These are phyloP conservation scores for Pimpla rufipes DNA, from an alignment of 2,888 invertebrate genomes.

Conservation along the genomic window DNA sequence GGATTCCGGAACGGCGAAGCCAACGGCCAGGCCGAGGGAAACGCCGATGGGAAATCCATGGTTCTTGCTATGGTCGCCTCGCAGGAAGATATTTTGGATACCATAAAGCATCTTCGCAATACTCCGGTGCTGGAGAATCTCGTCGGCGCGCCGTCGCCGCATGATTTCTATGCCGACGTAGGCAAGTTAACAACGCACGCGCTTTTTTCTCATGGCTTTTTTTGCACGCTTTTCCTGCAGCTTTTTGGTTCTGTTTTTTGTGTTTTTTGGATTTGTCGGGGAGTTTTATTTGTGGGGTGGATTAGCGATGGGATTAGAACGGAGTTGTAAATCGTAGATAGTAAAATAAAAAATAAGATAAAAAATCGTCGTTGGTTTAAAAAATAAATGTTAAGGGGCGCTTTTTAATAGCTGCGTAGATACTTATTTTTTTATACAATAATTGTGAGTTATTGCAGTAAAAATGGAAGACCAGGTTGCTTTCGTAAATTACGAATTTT, in stretches of 20 bases:
- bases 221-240: not conserved
- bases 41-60: conserved; percentile 75
- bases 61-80: conserved; percentile 79
- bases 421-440: too few relatives aligned
- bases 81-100: conserved; percentile 79
- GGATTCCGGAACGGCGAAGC: conserved; percentile 61
- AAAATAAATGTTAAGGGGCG: too few relatives aligned
- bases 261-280: not conserved
- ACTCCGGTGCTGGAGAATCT: conserved; percentile 82
- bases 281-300: not conserved
- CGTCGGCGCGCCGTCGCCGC: conserved; percentile 78
- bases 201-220: conserved; percentile 66
- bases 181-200: conserved; percentile 81
- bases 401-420: too few relatives aligned
- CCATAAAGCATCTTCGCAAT: conserved; percentile 79
- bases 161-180: conserved; percentile 77
- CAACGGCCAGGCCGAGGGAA: conserved; percentile 65
- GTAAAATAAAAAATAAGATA: too few relatives aligned
- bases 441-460: too few relatives aligned
- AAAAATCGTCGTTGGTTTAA: too few relatives aligned
- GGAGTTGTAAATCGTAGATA: too few relatives aligned
- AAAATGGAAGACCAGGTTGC: too few relatives aligned
- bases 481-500: too few relatives aligned
- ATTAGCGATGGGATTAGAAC: not conserved
- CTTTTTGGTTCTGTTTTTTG: conserved; percentile 4